Evolutionary conservation across 2,797 vertebrate species (phyloP), one percentile per base, ranked within the genome.

Genomic region (Spinibarbus caldwelli): DNA sequence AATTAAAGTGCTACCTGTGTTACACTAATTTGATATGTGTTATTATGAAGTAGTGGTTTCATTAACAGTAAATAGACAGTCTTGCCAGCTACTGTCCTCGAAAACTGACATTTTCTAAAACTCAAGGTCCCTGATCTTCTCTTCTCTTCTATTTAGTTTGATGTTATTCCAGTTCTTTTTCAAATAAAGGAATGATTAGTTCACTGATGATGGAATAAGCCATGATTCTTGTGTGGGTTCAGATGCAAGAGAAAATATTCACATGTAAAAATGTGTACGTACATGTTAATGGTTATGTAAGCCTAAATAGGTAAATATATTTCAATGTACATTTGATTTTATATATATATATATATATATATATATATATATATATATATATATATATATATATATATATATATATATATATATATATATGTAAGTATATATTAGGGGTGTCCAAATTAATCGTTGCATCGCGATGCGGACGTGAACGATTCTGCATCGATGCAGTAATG

Each of bases 131-230:
- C 68, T 83, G 77, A 87, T 87, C 86, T 85, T n/a, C 84, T n/a
- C n/a, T n/a, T n/a, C n/a, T 82, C 73, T 78, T 87, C 59, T 87
- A 43, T 89, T 85, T 83, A 72, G 80, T 90, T 86, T 87, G 80
- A 84, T 90, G 86, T 85, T 88, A 85, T 72, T 57, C 78, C 87
- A 81, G 70, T 88, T 85, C 66, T 85, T 90, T 90, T 90, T 68
- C 87, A 87, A 90, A 89, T 89, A 88, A 89, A 89, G 70, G 83
- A 88, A 70, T 80, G 80, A 87, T 88, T 85, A 59, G 80, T 77
- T 86, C 45, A 88, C 82, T 88, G 86, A 70, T 82, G 78, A 78
- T 9, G 78, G 43, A 67, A 36, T 38, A 17, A 15, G 75, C 14
- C 36, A 75, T 87, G 81, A 84, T 86, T 57, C 73, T 82, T 52